A percentile compares a stretch with the other conserved stretches of the same genome.
These are phyloP conservation scores for Dipodomys merriami DNA, from an alignment of 2,113 vertebrate species.

Conservation along the genomic window DNA sequence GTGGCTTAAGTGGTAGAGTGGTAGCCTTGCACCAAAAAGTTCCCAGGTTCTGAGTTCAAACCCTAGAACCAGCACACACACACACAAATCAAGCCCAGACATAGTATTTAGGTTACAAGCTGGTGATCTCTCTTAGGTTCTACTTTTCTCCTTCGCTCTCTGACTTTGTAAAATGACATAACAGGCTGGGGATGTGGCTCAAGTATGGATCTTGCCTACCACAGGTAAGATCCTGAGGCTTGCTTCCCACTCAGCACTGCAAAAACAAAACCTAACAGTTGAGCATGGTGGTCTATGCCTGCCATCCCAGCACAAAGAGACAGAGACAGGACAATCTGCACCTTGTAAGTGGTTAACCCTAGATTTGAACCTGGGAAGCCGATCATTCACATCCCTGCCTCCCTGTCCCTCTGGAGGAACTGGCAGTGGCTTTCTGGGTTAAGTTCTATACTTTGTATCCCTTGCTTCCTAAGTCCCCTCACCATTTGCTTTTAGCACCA, in stretches of 20 bases:
- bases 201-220: too few relatives aligned
- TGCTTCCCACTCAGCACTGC: background rate
- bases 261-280: background rate
- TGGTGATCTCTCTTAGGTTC: too few relatives aligned
- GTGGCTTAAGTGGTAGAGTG: too few relatives aligned
- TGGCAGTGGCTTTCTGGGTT: too few relatives aligned
- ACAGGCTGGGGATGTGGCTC: too few relatives aligned
- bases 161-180: too few relatives aligned
- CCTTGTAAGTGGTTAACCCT: background rate
- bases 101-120: background rate
- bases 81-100: slow-evolving; percentile 58
- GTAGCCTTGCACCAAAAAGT: too few relatives aligned
- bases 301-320: background rate
- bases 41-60: too few relatives aligned
- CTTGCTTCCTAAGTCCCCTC: background rate
- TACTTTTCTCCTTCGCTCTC: too few relatives aligned
- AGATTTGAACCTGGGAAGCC: background rate
- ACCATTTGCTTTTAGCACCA: background rate
- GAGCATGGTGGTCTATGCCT: background rate
- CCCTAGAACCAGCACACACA: too few relatives aligned
- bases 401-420: background rate
- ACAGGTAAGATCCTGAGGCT: too few relatives aligned
- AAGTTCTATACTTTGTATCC: too few relatives aligned
- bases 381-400: background rate
- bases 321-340: background rate